Conservation (phyloP, 2,888 invertebrate genomes). For the Plebejus argus region DNA sequence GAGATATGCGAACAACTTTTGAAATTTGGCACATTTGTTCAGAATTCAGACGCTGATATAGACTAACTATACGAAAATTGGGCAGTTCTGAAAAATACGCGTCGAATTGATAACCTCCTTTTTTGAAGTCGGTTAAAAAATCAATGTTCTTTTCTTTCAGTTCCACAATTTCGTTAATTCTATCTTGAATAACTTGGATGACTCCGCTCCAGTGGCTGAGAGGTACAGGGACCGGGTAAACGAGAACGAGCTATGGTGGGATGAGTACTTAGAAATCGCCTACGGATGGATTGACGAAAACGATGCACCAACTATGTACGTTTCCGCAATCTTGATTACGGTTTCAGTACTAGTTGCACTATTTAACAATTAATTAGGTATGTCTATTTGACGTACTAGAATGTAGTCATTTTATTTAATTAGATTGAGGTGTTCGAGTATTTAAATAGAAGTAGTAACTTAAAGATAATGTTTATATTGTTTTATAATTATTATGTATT, state of each 20-base stretch:
- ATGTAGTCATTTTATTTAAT: not conserved
- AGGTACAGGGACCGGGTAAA: conserved; percentile 45
- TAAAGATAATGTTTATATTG: not conserved
- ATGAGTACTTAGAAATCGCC: conserved; percentile 47
- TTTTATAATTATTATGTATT: too few relatives aligned
- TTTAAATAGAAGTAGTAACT: not conserved
- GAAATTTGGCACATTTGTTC: too few relatives aligned
- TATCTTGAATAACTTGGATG: conserved; percentile 53
- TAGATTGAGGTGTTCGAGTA: conserved; percentile 35
- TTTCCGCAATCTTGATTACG: conserved; percentile 56
- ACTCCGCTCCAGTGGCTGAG: conserved; percentile 50
- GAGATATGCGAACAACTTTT: too few relatives aligned
- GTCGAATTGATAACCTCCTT: too few relatives aligned
- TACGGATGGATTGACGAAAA: conserved; percentile 73
- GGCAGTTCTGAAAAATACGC: too few relatives aligned
- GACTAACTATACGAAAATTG: too few relatives aligned
- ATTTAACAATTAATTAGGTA: conserved; percentile 51
- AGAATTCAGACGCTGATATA: too few relatives aligned
- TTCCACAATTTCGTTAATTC: conserved; percentile 56
- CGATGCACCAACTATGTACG: conserved; percentile 56
- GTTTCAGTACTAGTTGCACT: conserved; percentile 55
- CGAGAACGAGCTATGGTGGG: conserved; percentile 55
- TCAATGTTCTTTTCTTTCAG: conserved; percentile 48
- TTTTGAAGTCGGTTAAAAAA: too few relatives aligned
- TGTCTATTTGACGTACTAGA: conserved; percentile 40